A percentile compares a stretch with the other conserved stretches of the same genome.
phyloP scores from a whole-genome alignment of 1,140 invertebrate genomes.

The Dinoponera quadriceps region DNA sequence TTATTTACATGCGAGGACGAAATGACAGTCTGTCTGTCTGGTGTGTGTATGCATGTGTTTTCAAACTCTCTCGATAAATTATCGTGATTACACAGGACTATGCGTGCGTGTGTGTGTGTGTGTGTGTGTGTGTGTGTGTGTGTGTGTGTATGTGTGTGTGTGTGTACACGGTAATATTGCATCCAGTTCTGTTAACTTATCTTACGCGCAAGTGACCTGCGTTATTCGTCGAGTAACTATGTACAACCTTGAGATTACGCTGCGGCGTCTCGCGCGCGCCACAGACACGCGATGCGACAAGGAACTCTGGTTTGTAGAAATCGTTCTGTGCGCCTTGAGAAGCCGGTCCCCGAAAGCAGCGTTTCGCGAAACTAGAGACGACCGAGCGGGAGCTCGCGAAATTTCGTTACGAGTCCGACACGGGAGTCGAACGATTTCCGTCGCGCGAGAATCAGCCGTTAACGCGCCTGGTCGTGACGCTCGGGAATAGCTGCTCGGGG shows the following conservation, averaged over 20 bases:
- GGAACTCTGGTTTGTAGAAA: conserved; percentile 68
- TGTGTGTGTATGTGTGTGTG: background rate
- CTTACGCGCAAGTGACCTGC: conserved; percentile 18
- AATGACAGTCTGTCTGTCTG: conserved; percentile 26
- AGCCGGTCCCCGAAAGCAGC: conserved; percentile 20
- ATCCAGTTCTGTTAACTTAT: conserved; percentile 31
- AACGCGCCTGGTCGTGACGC: too few species aligned
- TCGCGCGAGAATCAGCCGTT: too few species aligned
- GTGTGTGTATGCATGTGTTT: too few species aligned
- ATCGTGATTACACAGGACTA: conserved; percentile 9
- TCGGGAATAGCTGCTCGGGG: conserved; percentile 32
- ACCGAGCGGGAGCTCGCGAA: background rate
- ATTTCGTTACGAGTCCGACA: background rate
- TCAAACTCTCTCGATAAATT: conserved; percentile 33
- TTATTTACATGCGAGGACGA: conserved; percentile 54
- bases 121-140: background rate
- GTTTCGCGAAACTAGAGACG: background rate
- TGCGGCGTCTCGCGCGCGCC: conserved; percentile 10
- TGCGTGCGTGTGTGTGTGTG: conserved; percentile 9
- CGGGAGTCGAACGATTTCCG: too few species aligned
- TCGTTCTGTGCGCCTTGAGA: conserved; percentile 22
- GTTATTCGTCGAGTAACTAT: conserved; percentile 39
- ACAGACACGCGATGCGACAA: conserved; percentile 47
- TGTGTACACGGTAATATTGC: conserved; percentile 31
- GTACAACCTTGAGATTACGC: conserved; percentile 59